Conservation (phyloP, 2,888 invertebrate genomes). For the Bombyx huttoni region DNA sequence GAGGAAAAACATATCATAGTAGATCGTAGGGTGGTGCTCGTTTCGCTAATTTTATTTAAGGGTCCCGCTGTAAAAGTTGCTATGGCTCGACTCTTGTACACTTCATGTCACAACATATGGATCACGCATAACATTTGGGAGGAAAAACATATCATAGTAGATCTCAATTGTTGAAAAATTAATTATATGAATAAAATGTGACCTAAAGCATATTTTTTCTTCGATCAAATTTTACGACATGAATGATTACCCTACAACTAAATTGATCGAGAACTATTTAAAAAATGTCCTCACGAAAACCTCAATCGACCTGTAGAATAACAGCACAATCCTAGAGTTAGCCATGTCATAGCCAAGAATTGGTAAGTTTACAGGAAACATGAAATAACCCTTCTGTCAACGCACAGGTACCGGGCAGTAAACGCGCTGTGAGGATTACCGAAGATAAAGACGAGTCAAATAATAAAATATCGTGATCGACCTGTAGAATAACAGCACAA, state of each 20-base stretch:
- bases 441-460: neutral
- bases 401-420: neutral
- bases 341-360: no score
- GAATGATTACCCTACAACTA: no score
- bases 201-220: no score
- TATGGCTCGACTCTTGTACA: conserved; percentile 17
- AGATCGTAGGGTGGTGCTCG: conserved; percentile 15
- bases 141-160: neutral
- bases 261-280: no score
- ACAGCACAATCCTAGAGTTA: no score
- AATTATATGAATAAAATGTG: no score
- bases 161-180: no score
- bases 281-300: no score
- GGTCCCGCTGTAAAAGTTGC: conserved; percentile 17
- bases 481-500: no score
- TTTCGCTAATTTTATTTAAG: conserved; percentile 35
- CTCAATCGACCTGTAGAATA: no score
- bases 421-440: neutral
- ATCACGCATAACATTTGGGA: neutral
- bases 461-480: neutral
- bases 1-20: neutral
- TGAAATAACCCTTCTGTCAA: neutral
- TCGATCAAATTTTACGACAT: no score
- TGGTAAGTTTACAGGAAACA: no score
- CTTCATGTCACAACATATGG: neutral